Evolutionary conservation across 2,888 invertebrate genomes (phyloP).

Genomic region (Anarsia innoxiella): DNA sequence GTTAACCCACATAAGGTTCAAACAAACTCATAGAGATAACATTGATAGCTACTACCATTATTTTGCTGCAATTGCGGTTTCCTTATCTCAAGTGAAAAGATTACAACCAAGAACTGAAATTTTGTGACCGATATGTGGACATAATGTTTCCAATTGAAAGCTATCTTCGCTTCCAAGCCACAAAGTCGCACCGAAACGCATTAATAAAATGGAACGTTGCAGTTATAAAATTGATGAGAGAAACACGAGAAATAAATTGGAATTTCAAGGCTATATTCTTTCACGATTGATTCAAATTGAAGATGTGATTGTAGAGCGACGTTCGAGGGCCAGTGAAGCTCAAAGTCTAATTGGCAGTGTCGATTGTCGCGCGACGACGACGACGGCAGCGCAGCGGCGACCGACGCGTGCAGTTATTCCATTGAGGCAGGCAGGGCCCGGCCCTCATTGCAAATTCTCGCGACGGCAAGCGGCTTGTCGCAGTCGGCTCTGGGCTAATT

Average conservation of each 20-base stretch:
- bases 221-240: constrained; percentile 4
- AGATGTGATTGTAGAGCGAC: constrained; percentile 4
- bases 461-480: constrained; percentile 39
- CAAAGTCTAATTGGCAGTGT: constrained; percentile 41
- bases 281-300: constrained; percentile 5
- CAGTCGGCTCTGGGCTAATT: constrained; percentile 60
- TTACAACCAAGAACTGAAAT: too few relatives aligned
- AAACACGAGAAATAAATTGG: constrained; percentile 5
- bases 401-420: constrained; percentile 37
- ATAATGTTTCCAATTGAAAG: too few relatives aligned
- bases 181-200: too few relatives aligned
- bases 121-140: too few relatives aligned
- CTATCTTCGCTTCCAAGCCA: too few relatives aligned
- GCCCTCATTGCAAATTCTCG: constrained; percentile 55
- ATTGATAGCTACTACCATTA: constrained; percentile 44
- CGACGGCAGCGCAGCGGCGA: too few relatives aligned
- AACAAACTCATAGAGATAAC: constrained; percentile 45
- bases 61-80: constrained; percentile 40
- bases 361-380: constrained; percentile 19
- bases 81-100: constrained; percentile 32
- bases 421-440: constrained; percentile 29
- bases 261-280: constrained; percentile 1
- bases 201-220: too few relatives aligned
- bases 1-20: constrained; percentile 54
- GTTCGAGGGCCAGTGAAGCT: constrained; percentile 15